Percentiles rank a stretch among this genome's conserved stretches.
These are phyloP conservation scores for Girardinichthys multiradiatus DNA, from an alignment of 2,113 vertebrate genomes.

Conservation along the genomic window DNA sequence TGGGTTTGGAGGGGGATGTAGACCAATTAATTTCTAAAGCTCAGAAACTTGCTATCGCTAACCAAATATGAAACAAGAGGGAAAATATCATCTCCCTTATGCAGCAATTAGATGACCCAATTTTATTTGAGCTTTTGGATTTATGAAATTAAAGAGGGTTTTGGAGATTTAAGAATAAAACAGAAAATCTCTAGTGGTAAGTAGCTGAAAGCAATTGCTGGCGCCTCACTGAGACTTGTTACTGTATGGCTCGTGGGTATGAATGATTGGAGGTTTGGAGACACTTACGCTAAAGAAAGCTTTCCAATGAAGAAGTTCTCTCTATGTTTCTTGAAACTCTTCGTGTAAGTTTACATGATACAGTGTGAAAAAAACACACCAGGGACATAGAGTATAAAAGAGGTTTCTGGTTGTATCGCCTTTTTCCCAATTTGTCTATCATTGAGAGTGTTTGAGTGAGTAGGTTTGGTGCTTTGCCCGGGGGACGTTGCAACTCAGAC, in stretches of 20 bases:
- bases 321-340: constrained; percentile 13
- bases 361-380: not conserved
- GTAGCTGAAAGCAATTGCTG: constrained; percentile 36
- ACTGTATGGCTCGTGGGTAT: constrained; percentile 40
- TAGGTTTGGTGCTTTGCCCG: constrained; percentile 29
- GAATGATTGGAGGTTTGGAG: constrained; percentile 51
- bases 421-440: constrained; percentile 37
- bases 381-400: constrained; percentile 6
- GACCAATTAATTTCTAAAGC: constrained; percentile 42
- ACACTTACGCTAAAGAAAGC: constrained; percentile 33
- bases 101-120: constrained; percentile 41
- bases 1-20: constrained; percentile 33
- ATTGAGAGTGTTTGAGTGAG: constrained; percentile 37
- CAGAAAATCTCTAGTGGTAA: constrained; percentile 18
- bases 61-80: constrained; percentile 31
- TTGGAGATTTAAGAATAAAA: constrained; percentile 41
- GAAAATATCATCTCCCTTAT: constrained; percentile 41
- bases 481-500: constrained; percentile 25
- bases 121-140: constrained; percentile 39
- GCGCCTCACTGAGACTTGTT: constrained; percentile 27
- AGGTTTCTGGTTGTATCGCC: constrained; percentile 7
- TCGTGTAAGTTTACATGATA: not conserved
- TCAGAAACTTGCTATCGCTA: constrained; percentile 42
- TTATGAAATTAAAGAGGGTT: constrained; percentile 38
- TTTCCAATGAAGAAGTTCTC: constrained; percentile 31